Percentiles rank a stretch among this genome's conserved stretches.
phyloP scores from a whole-genome alignment of 2,888 invertebrate species.

The Pollenia angustigena region DNA sequence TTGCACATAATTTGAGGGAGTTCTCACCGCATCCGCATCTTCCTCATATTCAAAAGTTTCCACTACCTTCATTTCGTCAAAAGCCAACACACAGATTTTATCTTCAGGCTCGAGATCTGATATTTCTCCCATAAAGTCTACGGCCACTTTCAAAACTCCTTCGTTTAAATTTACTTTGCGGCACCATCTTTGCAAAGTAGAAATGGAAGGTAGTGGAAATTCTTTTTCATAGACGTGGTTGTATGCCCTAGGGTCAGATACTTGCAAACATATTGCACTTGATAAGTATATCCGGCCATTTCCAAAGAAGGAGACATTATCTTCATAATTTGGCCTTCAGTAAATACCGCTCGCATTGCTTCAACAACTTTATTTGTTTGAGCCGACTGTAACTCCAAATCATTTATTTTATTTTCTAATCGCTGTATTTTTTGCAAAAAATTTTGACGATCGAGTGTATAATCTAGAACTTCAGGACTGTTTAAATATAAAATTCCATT shows the following conservation, averaged over 20 bases:
- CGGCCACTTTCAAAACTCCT: background rate
- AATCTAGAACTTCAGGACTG: too few relatives aligned
- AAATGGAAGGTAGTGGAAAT: slow-evolving; percentile 33
- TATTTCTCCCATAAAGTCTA: slow-evolving; percentile 19
- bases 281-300: background rate
- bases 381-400: too few relatives aligned
- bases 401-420: too few relatives aligned
- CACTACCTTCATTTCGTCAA: slow-evolving; percentile 56
- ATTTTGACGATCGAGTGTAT: background rate
- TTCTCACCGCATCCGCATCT: slow-evolving; percentile 3
- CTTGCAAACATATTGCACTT: slow-evolving; percentile 20
- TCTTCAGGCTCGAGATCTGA: background rate
- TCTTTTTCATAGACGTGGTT: slow-evolving; percentile 45
- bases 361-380: too few relatives aligned
- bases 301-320: too few relatives aligned
- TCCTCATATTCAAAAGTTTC: slow-evolving; percentile 60
- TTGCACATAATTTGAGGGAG: slow-evolving; percentile 53
- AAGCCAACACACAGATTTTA: slow-evolving; percentile 54
- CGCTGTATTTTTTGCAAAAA: too few relatives aligned
- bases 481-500: too few relatives aligned
- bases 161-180: slow-evolving; percentile 10
- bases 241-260: slow-evolving; percentile 30
- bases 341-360: too few relatives aligned
- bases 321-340: too few relatives aligned
- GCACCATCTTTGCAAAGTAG: slow-evolving; percentile 34